Evolutionary conservation across 2,888 invertebrate species (phyloP).

Genomic region (Lutraria lutraria): DNA sequence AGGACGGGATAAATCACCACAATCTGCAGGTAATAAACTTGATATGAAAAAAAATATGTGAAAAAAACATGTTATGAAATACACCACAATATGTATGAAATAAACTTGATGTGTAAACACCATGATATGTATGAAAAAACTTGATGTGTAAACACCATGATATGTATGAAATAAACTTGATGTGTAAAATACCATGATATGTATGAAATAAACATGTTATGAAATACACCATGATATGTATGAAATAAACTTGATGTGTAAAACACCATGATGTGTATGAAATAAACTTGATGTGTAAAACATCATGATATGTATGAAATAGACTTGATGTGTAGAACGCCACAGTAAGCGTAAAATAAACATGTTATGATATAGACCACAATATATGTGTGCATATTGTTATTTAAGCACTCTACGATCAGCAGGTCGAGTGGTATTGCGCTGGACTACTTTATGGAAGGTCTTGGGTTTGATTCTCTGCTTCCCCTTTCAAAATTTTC

Average conservation of each 20-base stretch:
- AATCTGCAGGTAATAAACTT: constrained; percentile 38
- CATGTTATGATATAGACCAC: no score
- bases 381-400: no score
- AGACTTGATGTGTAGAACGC: neutral
- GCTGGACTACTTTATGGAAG: no score
- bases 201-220: neutral
- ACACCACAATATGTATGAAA: neutral
- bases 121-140: neutral
- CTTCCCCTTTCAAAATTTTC: no score
- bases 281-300: neutral
- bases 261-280: constrained; percentile 48
- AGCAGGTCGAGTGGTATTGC: no score
- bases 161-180: constrained; percentile 32
- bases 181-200: neutral
- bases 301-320: neutral
- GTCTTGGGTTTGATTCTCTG: no score
- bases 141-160: constrained; percentile 25
- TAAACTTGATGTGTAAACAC: neutral
- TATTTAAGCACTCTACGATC: no score
- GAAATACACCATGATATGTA: no score
- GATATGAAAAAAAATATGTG: neutral
- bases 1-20: constrained; percentile 42
- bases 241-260: no score
- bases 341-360: no score
- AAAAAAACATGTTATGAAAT: neutral